Evolutionary conservation across 2,113 vertebrate genomes (phyloP).

Genomic region (Syngnathus floridae): DNA sequence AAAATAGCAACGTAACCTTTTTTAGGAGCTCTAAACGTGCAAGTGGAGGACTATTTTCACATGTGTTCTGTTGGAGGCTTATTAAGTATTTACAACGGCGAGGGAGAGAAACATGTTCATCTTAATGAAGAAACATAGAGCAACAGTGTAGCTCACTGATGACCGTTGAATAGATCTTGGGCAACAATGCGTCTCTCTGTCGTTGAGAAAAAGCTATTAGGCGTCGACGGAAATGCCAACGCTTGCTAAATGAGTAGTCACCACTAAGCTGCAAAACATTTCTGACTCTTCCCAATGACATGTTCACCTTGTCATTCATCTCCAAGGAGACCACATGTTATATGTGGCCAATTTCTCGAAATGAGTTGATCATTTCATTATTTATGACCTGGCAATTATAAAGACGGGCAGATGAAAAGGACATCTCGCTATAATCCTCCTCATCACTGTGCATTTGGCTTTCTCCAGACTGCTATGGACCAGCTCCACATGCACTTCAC

Average conservation of each 20-base stretch:
- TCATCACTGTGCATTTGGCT: slow-evolving; percentile 21
- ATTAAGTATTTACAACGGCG: not conserved
- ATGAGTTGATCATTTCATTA: not conserved
- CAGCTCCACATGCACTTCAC: slow-evolving; percentile 99
- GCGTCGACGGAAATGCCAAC: slow-evolving; percentile 2
- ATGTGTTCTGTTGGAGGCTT: not conserved
- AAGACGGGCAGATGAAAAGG: not conserved
- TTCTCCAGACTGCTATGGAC: slow-evolving; percentile 92
- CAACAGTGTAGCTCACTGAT: slow-evolving; percentile 3
- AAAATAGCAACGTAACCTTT: not conserved
- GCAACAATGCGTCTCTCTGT: slow-evolving; percentile 1
- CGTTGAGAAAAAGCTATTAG: slow-evolving; percentile 1
- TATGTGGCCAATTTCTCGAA: not conserved
- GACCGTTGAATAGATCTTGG: slow-evolving; percentile 2
- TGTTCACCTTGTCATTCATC: not conserved
- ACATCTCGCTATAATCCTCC: slow-evolving; percentile 25
- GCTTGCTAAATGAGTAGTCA: slow-evolving; percentile 1
- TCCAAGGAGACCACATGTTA: not conserved
- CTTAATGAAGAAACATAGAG: slow-evolving; percentile 3
- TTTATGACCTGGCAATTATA: not conserved
- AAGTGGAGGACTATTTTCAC: slow-evolving; percentile 2
- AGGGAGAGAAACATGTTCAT: not conserved
- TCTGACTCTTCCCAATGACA: not conserved
- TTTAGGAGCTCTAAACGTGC: not conserved
- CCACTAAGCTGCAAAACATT: not conserved